Evolutionary conservation across 1,140 invertebrate species (phyloP).

Genomic region (Helicorthomorpha holstii): DNA sequence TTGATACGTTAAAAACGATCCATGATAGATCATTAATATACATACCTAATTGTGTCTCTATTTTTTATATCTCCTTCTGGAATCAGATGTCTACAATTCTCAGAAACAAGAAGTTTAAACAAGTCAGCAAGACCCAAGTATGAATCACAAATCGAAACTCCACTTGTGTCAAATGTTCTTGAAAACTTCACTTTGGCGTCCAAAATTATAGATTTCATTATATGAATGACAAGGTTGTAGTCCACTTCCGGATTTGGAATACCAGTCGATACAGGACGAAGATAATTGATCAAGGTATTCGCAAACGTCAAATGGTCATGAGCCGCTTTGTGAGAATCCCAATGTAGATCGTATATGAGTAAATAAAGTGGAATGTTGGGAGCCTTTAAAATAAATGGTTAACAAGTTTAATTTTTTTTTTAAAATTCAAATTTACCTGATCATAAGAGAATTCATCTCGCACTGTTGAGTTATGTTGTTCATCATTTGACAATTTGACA

Average conservation of each 20-base stretch:
- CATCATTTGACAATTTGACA: background rate
- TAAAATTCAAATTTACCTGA: constrained; percentile 33
- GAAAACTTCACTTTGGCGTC: constrained; percentile 48
- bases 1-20: background rate
- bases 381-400: too few relatives aligned
- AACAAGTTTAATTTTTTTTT: too few relatives aligned
- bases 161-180: constrained; percentile 27
- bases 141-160: constrained; percentile 25
- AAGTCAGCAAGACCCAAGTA: constrained; percentile 28
- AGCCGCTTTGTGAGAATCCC: constrained; percentile 34
- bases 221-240: constrained; percentile 35
- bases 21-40: background rate
- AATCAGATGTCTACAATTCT: constrained; percentile 24
- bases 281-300: constrained; percentile 34
- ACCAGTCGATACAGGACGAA: constrained; percentile 30
- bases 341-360: constrained; percentile 63
- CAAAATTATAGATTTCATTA: constrained; percentile 27
- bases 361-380: constrained; percentile 71
- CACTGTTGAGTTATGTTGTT: constrained; percentile 41
- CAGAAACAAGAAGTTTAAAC: constrained; percentile 25
- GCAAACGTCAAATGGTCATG: constrained; percentile 35
- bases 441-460: constrained; percentile 73
- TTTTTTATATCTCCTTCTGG: constrained; percentile 26
- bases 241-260: constrained; percentile 38
- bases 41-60: constrained; percentile 24